These are phyloP conservation scores for Glandiceps talaboti DNA, from an alignment of 53 echinoderm and acorn worm species.

Conservation along the genomic window DNA sequence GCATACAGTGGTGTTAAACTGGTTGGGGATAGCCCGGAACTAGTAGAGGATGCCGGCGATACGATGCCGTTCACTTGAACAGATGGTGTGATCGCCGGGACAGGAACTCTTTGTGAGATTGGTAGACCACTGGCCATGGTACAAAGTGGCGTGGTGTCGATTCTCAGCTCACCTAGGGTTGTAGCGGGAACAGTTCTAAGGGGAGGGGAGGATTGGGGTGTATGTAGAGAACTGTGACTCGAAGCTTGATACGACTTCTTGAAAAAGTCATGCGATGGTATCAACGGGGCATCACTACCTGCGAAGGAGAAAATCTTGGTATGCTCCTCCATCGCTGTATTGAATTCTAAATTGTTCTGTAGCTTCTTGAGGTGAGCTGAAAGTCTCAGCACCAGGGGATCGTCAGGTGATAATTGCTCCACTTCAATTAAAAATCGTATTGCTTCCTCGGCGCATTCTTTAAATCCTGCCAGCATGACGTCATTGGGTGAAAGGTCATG, in stretches of 20 bases:
- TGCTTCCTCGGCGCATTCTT: neutral
- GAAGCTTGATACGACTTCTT: neutral
- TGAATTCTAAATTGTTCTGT: neutral
- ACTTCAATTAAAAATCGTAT: neutral
- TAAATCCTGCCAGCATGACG: neutral
- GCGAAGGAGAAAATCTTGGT: neutral
- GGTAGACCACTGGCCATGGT: neutral
- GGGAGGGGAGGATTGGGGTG: neutral
- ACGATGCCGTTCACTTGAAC: neutral
- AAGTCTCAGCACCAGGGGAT: neutral
- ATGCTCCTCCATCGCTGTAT: neutral
- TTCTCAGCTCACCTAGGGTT: neutral
- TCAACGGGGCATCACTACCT: neutral
- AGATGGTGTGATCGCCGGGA: neutral
- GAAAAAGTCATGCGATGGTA: neutral
- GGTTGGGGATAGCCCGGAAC: neutral
- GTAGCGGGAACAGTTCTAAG: neutral
- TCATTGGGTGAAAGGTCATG: neutral
- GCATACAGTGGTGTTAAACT: neutral
- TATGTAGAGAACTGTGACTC: neutral
- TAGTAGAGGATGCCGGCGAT: neutral
- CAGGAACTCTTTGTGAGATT: neutral
- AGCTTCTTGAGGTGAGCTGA: neutral
- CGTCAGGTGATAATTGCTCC: neutral
- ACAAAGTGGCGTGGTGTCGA: neutral